Conservation (phyloP, 1,140 invertebrate species). For the Sarcophaga bullata region DNA sequence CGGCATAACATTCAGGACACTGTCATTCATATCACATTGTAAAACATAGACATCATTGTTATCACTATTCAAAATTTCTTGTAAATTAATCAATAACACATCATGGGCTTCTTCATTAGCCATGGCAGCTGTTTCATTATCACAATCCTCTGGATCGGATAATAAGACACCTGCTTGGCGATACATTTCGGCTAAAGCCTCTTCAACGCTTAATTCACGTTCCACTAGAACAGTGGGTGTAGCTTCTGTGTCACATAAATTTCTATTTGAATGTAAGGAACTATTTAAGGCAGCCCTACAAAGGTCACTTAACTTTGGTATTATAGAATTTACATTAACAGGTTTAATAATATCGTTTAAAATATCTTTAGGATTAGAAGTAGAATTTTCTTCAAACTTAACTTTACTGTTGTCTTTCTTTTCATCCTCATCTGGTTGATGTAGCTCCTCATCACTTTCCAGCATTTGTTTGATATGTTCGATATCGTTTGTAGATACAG, state of each 20-base stretch:
- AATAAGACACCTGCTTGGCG: constrained; percentile 56
- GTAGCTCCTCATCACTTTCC: constrained; percentile 52
- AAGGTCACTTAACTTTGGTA: constrained; percentile 66
- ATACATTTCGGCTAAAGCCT: constrained; percentile 62
- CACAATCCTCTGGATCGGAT: constrained; percentile 54
- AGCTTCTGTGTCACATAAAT: constrained; percentile 19
- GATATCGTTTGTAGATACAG: constrained; percentile 54
- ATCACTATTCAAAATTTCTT: constrained; percentile 61
- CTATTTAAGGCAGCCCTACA: constrained; percentile 65
- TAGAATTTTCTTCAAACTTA: background rate
- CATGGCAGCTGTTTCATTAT: constrained; percentile 46
- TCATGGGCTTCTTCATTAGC: constrained; percentile 49
- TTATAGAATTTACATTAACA: constrained; percentile 41
- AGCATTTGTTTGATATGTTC: constrained; percentile 59
- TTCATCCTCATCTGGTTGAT: background rate
- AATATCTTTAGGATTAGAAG: background rate
- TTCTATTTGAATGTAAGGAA: constrained; percentile 52
- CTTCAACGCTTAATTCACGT: constrained; percentile 61
- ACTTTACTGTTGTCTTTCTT: background rate
- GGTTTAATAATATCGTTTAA: constrained; percentile 2
- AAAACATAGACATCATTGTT: constrained; percentile 60
- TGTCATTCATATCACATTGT: constrained; percentile 63
- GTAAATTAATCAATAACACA: constrained; percentile 59
- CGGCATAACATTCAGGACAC: constrained; percentile 24
- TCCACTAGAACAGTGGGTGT: background rate